Evolutionary conservation across 2,888 invertebrate species (phyloP).

Genomic region (Shargacucullia verbasci): DNA sequence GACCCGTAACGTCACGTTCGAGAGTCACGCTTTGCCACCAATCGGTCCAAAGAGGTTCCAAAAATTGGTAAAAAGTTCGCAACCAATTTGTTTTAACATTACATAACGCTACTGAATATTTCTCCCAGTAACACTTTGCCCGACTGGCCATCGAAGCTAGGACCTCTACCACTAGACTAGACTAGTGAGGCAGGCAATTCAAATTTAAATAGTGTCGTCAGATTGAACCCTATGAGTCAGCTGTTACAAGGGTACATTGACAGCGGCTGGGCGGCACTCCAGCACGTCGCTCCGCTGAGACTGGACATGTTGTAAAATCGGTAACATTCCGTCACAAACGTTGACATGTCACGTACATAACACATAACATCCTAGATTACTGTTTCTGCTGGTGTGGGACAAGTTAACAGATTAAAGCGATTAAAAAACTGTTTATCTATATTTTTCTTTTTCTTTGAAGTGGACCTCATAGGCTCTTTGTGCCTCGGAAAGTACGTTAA

Average conservation of each 20-base stretch:
- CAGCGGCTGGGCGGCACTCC: slow-evolving; percentile 10
- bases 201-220: no score
- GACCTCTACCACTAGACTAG: no score
- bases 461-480: not conserved
- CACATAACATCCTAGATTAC: slow-evolving; percentile 79
- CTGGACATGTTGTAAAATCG: slow-evolving; percentile 65
- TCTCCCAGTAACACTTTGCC: no score
- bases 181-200: no score
- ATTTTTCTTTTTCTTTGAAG: not conserved
- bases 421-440: not conserved
- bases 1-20: no score
- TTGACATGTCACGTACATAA: slow-evolving; percentile 78
- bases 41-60: no score
- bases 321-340: slow-evolving; percentile 78
- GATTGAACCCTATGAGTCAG: slow-evolving; percentile 14
- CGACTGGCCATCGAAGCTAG: no score
- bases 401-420: slow-evolving; percentile 44
- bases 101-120: no score
- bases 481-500: no score
- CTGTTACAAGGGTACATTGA: slow-evolving; percentile 10
- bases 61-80: no score
- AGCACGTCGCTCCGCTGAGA: slow-evolving; percentile 25
- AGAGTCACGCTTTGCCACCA: no score
- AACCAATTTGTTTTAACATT: no score
- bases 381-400: slow-evolving; percentile 53